Base-by-base conservation (phyloP, 1,140 invertebrate species). In the Drosophila bifasciata region DNA sequence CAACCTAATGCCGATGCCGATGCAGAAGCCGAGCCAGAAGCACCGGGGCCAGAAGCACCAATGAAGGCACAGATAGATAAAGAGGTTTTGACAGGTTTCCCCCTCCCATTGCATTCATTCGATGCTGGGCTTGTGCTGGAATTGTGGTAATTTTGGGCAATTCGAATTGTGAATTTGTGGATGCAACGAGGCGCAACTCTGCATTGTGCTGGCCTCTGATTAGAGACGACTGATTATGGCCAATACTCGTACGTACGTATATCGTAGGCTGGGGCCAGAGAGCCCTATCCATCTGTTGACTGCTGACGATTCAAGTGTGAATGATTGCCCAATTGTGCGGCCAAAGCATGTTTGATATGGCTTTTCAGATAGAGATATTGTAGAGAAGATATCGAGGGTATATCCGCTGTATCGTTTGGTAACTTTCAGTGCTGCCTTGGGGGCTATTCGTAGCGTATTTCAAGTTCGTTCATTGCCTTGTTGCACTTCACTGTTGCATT, bases 201-300 rank as follows among this genome's bases (percentile, higher is more conserved):
- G 57, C 40, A 60, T 67, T 50, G 40, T 45, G 69, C 16, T 36
- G 69, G 70, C 32, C 59, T 69, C 71, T 81, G 79, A 81, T 81
- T 81, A 81, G 79, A 77, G 73, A 51, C 70, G 70, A 63, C 73
- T 81, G 79, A 81, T 81, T 81, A 81, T 53, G 73, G 70, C 70
- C 67, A 70, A 70, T 69, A n/a, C n/a, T n/a, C n/a, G n/a, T n/a
- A n/a, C n/a, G n/a, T n/a, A n/a, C n/a, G n/a, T n/a, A 32, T 68
- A 67, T 69, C 63, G 66, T 43, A 73, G 72, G 70, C 40, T 45
- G 16, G 51, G 51, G 28, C 44, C 44, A 41, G 48, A 41, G 48
- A 41, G 41, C 39, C 69, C 68, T 72, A 49, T 50, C 41, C 63
- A n/a, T 8, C 58, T 21, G 23, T 36, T 21, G 32, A 48, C 17